Percentiles rank a stretch among this genome's conserved stretches.
phyloP scores from a whole-genome alignment of 2,113 vertebrate species.

The Sorex araneus region DNA sequence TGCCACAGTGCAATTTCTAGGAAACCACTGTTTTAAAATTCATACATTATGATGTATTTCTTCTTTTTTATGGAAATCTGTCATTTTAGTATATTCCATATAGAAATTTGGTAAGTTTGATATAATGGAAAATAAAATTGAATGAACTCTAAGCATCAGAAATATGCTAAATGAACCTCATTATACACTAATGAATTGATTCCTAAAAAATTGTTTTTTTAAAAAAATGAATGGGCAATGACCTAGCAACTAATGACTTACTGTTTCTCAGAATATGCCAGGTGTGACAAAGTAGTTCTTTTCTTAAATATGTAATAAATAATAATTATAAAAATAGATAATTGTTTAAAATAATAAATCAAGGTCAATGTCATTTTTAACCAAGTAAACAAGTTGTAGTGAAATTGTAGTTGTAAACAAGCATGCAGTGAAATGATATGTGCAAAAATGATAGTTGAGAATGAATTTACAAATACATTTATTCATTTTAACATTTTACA shows the following conservation, averaged over 20 bases:
- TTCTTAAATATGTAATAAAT: slow-evolving; percentile 29
- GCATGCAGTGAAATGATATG: neutral
- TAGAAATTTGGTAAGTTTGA: slow-evolving; percentile 60
- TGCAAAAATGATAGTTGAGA: slow-evolving; percentile 44
- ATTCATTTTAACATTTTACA: slow-evolving; percentile 25
- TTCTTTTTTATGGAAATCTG: slow-evolving; percentile 74
- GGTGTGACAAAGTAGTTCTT: neutral
- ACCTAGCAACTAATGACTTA: slow-evolving; percentile 1
- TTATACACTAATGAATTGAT: slow-evolving; percentile 41
- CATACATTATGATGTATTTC: slow-evolving; percentile 72
- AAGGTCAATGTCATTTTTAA: slow-evolving; percentile 17
- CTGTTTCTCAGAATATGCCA: slow-evolving; percentile 57
- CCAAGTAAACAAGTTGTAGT: slow-evolving; percentile 37
- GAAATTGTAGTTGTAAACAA: too few species aligned
- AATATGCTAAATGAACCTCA: slow-evolving; percentile 6
- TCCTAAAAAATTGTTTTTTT: slow-evolving; percentile 42
- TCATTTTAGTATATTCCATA: slow-evolving; percentile 63
- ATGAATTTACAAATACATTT: slow-evolving; percentile 40
- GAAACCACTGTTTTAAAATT: slow-evolving; percentile 79
- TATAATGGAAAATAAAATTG: slow-evolving; percentile 60
- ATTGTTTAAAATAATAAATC: slow-evolving; percentile 51
- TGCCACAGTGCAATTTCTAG: slow-evolving; percentile 72
- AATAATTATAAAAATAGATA: slow-evolving; percentile 31
- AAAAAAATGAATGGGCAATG: slow-evolving; percentile 21
- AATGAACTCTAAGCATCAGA: slow-evolving; percentile 58